Evolutionary conservation across 2,888 invertebrate genomes (phyloP).

Genomic region (Cartodere bifasciata): DNA sequence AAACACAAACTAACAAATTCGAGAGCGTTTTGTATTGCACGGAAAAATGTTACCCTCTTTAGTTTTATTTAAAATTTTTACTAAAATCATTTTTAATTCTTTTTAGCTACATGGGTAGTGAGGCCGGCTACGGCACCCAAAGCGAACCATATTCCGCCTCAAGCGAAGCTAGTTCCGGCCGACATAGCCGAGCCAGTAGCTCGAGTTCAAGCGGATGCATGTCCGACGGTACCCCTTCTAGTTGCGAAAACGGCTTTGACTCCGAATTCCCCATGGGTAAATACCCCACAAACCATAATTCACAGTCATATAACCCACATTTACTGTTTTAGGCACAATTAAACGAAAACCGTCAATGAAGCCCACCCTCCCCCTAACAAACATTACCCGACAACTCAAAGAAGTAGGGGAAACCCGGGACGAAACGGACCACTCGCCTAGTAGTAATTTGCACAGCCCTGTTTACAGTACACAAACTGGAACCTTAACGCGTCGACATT

Average conservation of each 20-base stretch:
- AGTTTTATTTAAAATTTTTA: too few species aligned
- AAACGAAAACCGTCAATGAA: conserved; percentile 88
- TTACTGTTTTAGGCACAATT: conserved; percentile 53
- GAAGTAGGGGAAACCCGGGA: conserved; percentile 69
- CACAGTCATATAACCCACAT: background rate
- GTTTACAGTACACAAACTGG: conserved; percentile 30
- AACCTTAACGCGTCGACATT: conserved; percentile 40
- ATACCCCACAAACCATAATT: too few species aligned
- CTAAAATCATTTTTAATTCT: too few species aligned
- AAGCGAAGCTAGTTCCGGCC: conserved; percentile 34
- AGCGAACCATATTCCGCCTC: conserved; percentile 34
- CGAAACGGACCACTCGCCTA: conserved; percentile 38
- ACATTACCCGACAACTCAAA: conserved; percentile 80
- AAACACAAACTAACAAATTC: too few species aligned
- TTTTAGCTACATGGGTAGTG: conserved; percentile 28
- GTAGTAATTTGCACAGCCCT: conserved; percentile 24
- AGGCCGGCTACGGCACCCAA: conserved; percentile 32
- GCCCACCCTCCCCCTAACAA: conserved; percentile 80
- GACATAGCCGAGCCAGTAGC: conserved; percentile 67
- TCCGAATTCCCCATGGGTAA: conserved; percentile 63
- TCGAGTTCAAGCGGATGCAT: conserved; percentile 79
- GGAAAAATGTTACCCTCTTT: too few species aligned
- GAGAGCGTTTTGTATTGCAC: too few species aligned
- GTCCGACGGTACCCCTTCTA: conserved; percentile 64
- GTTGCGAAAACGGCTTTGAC: conserved; percentile 59